Evolutionary conservation across 2,113 vertebrate species (phyloP).

Genomic region (Urocynchramus pylzowi): DNA sequence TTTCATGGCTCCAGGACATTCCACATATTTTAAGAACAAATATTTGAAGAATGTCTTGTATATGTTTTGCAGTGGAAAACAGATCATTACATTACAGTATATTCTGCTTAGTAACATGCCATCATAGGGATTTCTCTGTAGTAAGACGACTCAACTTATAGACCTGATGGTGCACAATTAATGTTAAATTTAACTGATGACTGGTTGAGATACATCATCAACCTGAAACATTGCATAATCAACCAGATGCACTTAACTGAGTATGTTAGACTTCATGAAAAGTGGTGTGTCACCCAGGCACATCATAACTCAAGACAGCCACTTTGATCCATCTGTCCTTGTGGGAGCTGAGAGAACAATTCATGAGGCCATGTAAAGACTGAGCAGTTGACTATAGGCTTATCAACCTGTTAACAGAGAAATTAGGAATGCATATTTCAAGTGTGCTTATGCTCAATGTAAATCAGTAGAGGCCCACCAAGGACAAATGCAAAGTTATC

Average conservation of each 20-base stretch:
- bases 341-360: neutral
- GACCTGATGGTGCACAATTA: neutral
- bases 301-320: neutral
- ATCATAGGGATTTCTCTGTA: neutral
- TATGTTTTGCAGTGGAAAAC: slow-evolving; percentile 15
- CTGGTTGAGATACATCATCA: neutral
- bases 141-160: neutral
- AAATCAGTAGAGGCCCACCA: neutral
- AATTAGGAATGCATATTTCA: neutral
- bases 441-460: neutral
- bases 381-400: neutral
- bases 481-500: neutral
- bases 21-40: slow-evolving; percentile 26
- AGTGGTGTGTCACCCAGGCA: neutral
- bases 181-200: slow-evolving; percentile 3
- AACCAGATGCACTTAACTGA: neutral
- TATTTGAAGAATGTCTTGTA: slow-evolving; percentile 4
- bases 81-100: neutral
- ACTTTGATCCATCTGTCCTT: neutral
- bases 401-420: neutral
- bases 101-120: neutral
- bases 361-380: neutral
- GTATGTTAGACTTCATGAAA: neutral
- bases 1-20: slow-evolving; percentile 20
- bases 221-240: neutral